phyloP scores from a whole-genome alignment of 2,797 vertebrate genomes.

The Apodemus agrarius region DNA sequence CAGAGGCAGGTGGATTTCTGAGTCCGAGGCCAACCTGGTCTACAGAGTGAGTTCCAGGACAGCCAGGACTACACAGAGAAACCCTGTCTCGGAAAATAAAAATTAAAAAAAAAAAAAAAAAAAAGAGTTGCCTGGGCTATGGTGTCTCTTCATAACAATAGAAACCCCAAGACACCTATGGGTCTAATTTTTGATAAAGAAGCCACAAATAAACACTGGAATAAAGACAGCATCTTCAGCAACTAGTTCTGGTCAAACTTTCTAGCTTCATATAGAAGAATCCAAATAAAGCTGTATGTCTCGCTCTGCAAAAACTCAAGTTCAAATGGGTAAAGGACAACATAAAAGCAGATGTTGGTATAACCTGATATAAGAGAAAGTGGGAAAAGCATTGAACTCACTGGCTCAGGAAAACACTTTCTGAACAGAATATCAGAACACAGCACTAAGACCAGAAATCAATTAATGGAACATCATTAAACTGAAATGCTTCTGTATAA shows the following conservation, averaged over 20 bases:
- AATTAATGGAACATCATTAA: neutral
- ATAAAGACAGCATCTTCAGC: neutral
- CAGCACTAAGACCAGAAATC: neutral
- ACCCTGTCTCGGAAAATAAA: no score
- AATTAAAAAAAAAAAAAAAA: no score
- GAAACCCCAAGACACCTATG: neutral
- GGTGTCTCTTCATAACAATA: neutral
- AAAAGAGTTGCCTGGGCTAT: neutral
- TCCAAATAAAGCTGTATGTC: neutral
- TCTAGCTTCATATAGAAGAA: neutral
- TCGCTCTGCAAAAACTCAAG: neutral
- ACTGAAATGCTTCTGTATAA: neutral
- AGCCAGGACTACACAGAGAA: no score
- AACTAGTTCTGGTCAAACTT: neutral
- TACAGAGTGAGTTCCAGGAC: no score
- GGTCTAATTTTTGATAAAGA: neutral
- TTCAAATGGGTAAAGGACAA: neutral
- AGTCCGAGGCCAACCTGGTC: no score
- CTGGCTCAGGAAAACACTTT: neutral
- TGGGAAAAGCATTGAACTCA: no score
- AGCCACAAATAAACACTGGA: neutral
- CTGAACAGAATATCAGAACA: neutral
- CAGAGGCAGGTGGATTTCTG: no score
- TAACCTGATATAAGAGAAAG: neutral
- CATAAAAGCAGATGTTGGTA: neutral